These are phyloP conservation scores for Ceyx margarethae DNA, from an alignment of 2,113 vertebrate genomes.

Conservation along the genomic window DNA sequence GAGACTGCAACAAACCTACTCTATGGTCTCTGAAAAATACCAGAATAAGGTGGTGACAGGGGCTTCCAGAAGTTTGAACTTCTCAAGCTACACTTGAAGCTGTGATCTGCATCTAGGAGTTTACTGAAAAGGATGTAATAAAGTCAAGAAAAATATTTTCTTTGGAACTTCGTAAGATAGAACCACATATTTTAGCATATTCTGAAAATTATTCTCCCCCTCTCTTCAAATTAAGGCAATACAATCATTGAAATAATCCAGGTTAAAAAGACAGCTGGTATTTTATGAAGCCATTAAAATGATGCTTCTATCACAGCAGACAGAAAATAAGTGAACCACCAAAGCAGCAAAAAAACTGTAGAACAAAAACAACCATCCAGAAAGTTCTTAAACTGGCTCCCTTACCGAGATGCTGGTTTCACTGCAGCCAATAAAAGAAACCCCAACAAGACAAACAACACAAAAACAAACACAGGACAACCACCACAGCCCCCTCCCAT, in stretches of 20 bases:
- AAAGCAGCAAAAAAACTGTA: neutral
- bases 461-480: too few species aligned
- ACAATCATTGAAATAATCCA: neutral
- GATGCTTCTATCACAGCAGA: neutral
- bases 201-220: neutral
- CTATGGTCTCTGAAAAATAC: neutral
- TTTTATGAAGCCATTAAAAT: neutral
- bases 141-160: neutral
- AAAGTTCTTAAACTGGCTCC: neutral
- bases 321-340: neutral
- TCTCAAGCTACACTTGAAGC: neutral
- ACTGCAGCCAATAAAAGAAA: neutral
- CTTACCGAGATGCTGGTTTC: neutral
- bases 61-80: neutral
- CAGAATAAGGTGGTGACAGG: neutral
- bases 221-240: neutral
- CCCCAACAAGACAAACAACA: neutral
- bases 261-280: fast-evolving
- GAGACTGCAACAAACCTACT: neutral
- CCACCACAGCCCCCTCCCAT: neutral
- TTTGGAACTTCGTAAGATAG: neutral
- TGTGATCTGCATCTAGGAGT: neutral
- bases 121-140: neutral
- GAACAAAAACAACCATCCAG: neutral
- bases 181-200: neutral